Base-by-base conservation (phyloP, 2,797 vertebrate genomes). In the Pelobates cultripes region DNA sequence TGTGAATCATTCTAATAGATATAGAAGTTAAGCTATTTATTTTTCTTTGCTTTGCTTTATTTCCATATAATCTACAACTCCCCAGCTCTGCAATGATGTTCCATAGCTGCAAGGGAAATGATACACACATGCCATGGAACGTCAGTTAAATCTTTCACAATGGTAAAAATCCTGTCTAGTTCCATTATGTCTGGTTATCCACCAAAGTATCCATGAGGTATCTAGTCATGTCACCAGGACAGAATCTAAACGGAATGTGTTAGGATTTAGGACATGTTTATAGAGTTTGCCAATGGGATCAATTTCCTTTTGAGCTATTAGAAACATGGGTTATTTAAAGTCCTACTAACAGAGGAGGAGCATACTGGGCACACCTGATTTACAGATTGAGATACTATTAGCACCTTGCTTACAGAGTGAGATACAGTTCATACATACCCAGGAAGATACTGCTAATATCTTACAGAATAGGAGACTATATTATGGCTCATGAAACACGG, bases 191-290 rank as follows among this genome's bases (percentile, higher is more conserved):
- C 8, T 15, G 8, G 51, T 74, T 63, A 63, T 10, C 15, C 57
- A 64, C 41, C 15, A 63, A 45, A 44, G 42, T 57, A 75, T 42
- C 55, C 73, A 75, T 44, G 57, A 44, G 41, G 57, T 45, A 63
- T 3, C 9, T 55, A 72, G 44, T 15, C 44, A 40, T 53, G 45
- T 53, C 45, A 51, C 67, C 3, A 6, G 10, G n/a, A 72, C 43
- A 53, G 45, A 28, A 53, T n/a, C 28, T 13, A 44, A 70, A 8
- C 3, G 17, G 44, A 53, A 72, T 53, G 44, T 9, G 7, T 51
- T 3, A 51, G 8, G n/a, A 28, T 72, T 45, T 45, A 70, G 45
- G 3, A 5, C 3, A 40, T 17, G n/a, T 64, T 64, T 40, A 28
- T 5, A 14, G 5, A 43, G 12, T 10, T 3, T 44, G 68, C 4